Conservation (phyloP, 2,113 vertebrate genomes). For the Labeo rohita region DNA sequence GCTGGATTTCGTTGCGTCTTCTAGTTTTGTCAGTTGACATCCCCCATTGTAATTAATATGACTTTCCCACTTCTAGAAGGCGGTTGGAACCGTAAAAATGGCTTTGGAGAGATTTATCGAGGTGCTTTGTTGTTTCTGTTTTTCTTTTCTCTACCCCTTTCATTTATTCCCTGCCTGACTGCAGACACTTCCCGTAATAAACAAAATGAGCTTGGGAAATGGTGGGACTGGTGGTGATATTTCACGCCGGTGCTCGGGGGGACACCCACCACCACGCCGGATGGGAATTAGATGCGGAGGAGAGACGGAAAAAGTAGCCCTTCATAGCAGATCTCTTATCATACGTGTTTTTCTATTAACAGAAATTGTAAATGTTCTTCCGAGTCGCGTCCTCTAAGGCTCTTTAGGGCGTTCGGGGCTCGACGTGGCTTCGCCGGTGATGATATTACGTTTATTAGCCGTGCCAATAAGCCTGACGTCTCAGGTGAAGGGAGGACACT, state of each 20-base stretch:
- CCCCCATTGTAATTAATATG: slow-evolving; percentile 65
- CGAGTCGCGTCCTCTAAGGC: not conserved
- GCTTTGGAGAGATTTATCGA: slow-evolving; percentile 58
- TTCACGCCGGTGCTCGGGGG: slow-evolving; percentile 66
- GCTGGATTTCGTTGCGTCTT: slow-evolving; percentile 41
- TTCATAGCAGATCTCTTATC: not conserved
- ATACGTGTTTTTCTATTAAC: not conserved
- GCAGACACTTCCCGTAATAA: slow-evolving; percentile 73
- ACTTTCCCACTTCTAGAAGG: slow-evolving; percentile 51
- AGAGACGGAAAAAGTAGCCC: not conserved
- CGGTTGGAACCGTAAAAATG: slow-evolving; percentile 39
- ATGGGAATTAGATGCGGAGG: slow-evolving; percentile 54
- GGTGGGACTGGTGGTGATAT: slow-evolving; percentile 73
- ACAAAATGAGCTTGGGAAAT: slow-evolving; percentile 76
- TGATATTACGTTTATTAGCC: not conserved
- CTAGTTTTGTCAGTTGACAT: slow-evolving; percentile 60
- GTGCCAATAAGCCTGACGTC: not conserved
- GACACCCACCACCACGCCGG: slow-evolving; percentile 50
- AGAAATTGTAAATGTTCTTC: not conserved
- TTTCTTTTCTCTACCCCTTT: slow-evolving; percentile 56
- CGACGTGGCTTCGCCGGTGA: not conserved
- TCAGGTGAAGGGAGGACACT: not conserved
- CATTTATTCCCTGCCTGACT: slow-evolving; percentile 62
- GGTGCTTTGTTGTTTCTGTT: slow-evolving; percentile 40
- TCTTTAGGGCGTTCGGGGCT: not conserved